Evolutionary conservation across 2,113 vertebrate genomes (phyloP), one percentile per base, ranked within the genome.

Genomic region (Suricata suricatta): DNA sequence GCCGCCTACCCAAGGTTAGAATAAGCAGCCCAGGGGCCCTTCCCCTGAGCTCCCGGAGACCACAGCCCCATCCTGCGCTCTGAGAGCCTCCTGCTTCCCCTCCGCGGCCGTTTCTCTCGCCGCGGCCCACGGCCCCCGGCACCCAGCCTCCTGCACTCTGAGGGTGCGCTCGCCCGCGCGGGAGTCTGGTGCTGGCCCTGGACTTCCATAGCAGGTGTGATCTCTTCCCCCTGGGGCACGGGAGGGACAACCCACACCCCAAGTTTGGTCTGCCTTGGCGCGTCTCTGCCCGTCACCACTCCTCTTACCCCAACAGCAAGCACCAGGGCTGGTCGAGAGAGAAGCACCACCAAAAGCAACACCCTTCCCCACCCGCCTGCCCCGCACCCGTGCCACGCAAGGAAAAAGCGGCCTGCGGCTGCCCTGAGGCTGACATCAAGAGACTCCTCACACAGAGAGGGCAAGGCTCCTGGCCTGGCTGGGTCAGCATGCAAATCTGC

Each of bases 401-500:
- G 47, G 57, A 90, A 79, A 88, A 93, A 68, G 57, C 31, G 27
- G 54, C 64, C 38, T 47, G 44, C 7, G 57, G 50, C 64, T 76
- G 47, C 60, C 88, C 83, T 31, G 44, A 93, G 54, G 79, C 77
- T 21, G 12, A 91, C 19, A 74, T 52, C 81, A 52, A 71, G 88
- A 88, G 47, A 68, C 88, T 71, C n/a, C 69, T 74, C 41, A 66
- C 52, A 81, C 76, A n/a, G 47, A 79, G 89, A 79, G 69, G 76
- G 35, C 4, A 0, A 38, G 74, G 79, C 69, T 57, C 80, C 77
- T 12, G 52, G 81, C 84, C 87, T 82, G 84, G 38, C 52, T 94
- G 94, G 96, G 96, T 92, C 38, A 89, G 52, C 52, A 89, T 86
- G 96, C 92, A 98, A 96, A 98, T 95, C 16, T 1, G 27, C 54